Evolutionary conservation across 2,888 invertebrate genomes (phyloP).

Genomic region (Amorpha juglandis): DNA sequence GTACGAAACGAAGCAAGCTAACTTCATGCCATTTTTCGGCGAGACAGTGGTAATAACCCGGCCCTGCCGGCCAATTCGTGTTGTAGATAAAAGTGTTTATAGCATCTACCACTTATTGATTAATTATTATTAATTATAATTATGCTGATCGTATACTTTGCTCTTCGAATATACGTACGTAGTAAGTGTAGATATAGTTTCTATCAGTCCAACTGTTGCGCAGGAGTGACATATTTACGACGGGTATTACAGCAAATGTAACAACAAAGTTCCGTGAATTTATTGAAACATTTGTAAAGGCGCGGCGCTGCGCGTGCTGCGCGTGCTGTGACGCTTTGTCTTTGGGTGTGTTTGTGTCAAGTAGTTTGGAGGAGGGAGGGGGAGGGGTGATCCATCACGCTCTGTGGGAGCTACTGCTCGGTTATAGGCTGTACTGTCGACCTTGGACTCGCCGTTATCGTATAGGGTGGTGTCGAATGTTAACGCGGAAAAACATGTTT

Average conservation of each 20-base stretch:
- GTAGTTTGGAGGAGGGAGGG: constrained; percentile 54
- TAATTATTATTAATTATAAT: too few species aligned
- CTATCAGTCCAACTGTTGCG: constrained; percentile 44
- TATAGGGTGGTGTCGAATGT: constrained; percentile 32
- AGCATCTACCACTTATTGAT: too few species aligned
- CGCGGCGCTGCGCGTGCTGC: constrained; percentile 38
- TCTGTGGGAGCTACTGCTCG: constrained; percentile 72
- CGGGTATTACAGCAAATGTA: constrained; percentile 47
- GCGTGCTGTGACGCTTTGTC: constrained; percentile 48
- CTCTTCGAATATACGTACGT: too few species aligned
- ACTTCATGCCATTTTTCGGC: too few species aligned
- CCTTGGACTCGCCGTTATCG: constrained; percentile 47
- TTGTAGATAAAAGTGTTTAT: too few species aligned
- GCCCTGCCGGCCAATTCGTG: too few species aligned
- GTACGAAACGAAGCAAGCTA: too few species aligned
- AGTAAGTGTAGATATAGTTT: too few species aligned
- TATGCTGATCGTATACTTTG: too few species aligned
- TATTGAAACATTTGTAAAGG: constrained; percentile 39
- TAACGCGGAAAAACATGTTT: neutral
- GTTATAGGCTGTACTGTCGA: constrained; percentile 44
- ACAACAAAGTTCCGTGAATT: constrained; percentile 57
- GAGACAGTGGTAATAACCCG: too few species aligned
- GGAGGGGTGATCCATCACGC: constrained; percentile 61
- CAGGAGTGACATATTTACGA: constrained; percentile 61
- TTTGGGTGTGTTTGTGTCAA: constrained; percentile 49